Percentiles rank a stretch among this genome's conserved stretches.
Evolutionary conservation across 2,888 invertebrate genomes (phyloP).

Genomic region (Andrena haemorrhoa): DNA sequence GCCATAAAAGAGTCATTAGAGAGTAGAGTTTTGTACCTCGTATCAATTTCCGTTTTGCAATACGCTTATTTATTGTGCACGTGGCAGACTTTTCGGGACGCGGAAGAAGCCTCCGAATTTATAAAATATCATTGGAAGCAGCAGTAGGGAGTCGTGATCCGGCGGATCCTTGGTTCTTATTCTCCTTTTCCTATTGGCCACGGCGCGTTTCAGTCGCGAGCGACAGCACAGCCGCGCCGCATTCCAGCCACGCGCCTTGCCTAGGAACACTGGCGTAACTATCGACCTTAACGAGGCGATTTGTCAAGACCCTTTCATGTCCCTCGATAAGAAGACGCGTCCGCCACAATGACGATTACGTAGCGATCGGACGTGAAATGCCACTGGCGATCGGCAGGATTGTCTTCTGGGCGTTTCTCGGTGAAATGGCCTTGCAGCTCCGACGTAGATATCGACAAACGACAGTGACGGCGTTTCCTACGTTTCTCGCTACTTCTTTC

Average conservation of each 20-base stretch:
- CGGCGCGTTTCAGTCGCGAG: slow-evolving; percentile 77
- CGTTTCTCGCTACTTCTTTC: neutral
- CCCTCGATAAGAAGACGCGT: slow-evolving; percentile 53
- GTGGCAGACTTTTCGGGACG: neutral
- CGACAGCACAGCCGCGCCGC: slow-evolving; percentile 77
- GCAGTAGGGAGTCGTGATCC: slow-evolving; percentile 35
- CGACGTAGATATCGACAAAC: slow-evolving; percentile 25
- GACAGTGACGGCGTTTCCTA: slow-evolving; percentile 9
- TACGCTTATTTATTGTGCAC: neutral
- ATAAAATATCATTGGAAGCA: slow-evolving; percentile 37
- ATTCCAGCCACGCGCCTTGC: slow-evolving; percentile 84
- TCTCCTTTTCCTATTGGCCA: slow-evolving; percentile 71
- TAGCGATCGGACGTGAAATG: slow-evolving; percentile 52
- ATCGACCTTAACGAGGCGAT: slow-evolving; percentile 65
- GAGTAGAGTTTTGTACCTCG: too few relatives aligned
- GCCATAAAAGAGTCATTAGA: too few relatives aligned
- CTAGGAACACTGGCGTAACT: slow-evolving; percentile 80
- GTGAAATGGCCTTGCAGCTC: slow-evolving; percentile 5
- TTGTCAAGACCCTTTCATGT: slow-evolving; percentile 52
- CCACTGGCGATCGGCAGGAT: slow-evolving; percentile 47
- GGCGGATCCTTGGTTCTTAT: slow-evolving; percentile 61
- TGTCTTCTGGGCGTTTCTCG: slow-evolving; percentile 15
- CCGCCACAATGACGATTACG: slow-evolving; percentile 56
- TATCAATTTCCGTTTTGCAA: too few relatives aligned
- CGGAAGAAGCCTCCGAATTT: neutral